phyloP scores from a whole-genome alignment of 2,113 vertebrate genomes.

The Gymnorhina tibicen region DNA sequence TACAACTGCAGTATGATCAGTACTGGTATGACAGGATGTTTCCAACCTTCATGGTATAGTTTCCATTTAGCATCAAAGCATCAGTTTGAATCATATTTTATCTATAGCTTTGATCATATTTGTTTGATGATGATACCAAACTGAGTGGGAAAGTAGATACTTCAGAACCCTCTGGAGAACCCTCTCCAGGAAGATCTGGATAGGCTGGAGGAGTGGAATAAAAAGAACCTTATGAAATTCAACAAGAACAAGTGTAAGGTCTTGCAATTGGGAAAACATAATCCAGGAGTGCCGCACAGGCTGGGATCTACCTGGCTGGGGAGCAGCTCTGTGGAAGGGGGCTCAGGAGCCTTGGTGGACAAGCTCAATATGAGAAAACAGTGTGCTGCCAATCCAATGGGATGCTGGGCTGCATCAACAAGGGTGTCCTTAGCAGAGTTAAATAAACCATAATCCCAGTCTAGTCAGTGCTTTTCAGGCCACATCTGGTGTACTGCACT shows the following conservation, averaged over 20 bases:
- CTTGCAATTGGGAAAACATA: not conserved
- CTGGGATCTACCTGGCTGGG: not conserved
- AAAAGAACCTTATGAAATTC: not conserved
- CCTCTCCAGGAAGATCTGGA: not conserved
- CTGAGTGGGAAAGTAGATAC: not conserved
- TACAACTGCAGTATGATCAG: not conserved
- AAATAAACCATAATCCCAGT: not conserved
- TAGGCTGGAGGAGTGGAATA: not conserved
- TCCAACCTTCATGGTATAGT: not conserved
- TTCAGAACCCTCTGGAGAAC: not conserved
- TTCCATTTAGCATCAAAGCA: not conserved
- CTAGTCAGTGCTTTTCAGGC: not conserved
- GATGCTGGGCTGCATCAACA: not conserved
- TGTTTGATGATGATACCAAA: not conserved
- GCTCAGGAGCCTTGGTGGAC: not conserved
- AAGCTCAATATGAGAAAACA: not conserved
- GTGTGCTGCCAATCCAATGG: fast-evolving
- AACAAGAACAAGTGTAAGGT: not conserved
- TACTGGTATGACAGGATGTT: not conserved
- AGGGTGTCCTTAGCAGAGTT: not conserved
- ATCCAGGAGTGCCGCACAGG: not conserved
- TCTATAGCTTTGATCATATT: not conserved
- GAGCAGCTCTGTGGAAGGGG: not conserved
- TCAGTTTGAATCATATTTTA: not conserved
- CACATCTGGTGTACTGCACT: not conserved